phyloP scores from a whole-genome alignment of 2,113 vertebrate genomes.

The Sorex araneus region DNA sequence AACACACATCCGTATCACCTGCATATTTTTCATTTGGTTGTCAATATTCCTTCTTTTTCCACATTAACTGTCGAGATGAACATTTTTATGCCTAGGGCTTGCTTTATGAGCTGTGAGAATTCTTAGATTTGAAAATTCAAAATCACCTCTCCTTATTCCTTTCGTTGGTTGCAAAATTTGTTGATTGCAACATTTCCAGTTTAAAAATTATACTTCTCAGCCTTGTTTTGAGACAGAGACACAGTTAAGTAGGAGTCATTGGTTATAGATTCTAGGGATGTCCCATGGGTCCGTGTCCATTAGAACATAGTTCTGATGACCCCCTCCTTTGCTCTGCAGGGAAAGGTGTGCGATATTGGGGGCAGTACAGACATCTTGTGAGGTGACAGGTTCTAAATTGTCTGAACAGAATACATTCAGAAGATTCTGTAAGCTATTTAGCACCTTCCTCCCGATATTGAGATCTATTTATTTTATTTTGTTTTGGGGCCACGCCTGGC shows the following conservation, averaged over 20 bases:
- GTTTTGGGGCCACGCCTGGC: no score
- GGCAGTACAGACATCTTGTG: not conserved
- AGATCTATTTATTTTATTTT: no score
- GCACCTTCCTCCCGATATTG: no score
- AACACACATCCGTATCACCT: not conserved
- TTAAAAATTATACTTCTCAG: not conserved
- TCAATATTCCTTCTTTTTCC: conserved; percentile 7
- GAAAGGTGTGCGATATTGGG: not conserved
- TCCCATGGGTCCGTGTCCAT: no score
- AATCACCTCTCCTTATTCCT: not conserved
- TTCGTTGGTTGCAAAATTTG: not conserved
- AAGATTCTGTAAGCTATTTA: not conserved
- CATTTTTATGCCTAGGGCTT: not conserved
- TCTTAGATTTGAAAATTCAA: conserved; percentile 35
- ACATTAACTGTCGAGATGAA: not conserved
- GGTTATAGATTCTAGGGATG: not conserved
- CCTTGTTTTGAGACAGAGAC: not conserved
- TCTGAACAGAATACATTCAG: not conserved
- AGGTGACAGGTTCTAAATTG: not conserved
- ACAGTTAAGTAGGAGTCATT: not conserved
- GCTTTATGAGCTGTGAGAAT: conserved; percentile 1
- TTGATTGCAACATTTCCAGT: not conserved
- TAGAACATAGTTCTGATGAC: not conserved
- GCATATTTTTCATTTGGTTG: not conserved
- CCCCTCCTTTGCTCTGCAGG: not conserved